Evolutionary conservation across 2,797 vertebrate genomes (phyloP), one percentile per base, ranked within the genome.

Genomic region (Ispidina lecontei): DNA sequence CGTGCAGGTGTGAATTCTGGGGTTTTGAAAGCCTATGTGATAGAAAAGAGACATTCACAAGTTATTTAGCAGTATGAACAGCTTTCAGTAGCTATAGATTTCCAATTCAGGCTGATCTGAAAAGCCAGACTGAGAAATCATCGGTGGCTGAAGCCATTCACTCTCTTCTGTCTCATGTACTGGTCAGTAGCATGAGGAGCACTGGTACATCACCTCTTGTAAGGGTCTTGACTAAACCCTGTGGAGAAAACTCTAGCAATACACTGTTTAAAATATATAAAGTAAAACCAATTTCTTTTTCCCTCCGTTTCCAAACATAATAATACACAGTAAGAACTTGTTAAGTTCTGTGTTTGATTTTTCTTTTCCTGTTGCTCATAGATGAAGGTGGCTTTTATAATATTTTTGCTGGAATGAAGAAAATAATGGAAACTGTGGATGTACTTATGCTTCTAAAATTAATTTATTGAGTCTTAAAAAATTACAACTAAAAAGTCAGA

Each of bases 131-230:
- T 72, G 37, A 22, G 22, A 67, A 56, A 41, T 77, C 31, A 22
- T 17, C 1, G 0, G 7, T 63, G 63, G 8, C 46, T 79, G 63
- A 31, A 79, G 74, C 58, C 18, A 13, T 67, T 59, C 29, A 6
- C 29, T 35, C 26, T 8, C 12, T 59, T 51, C 47, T 62, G 21
- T 31, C 58, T 26, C 14, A 9, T 43, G 8, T 17, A 49, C 55
- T 59, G 37, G 43, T 63, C 13, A 7, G 20, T 44, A 49, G 13
- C 10, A 1, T 14, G 29, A 52, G 46, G 37, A 54, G 28, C 15
- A 8, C 11, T 7, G 23, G 55, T 2, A 17, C 1, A 2, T 71
- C 14, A 7, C 31, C 65, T 56, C 35, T 44, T 0, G 0, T 17
- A 20, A 46, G 29, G 28, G 18, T 35, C 16, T 49, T 63, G 26